Evolutionary conservation across 2,888 invertebrate species (phyloP), one percentile per base, ranked within the genome.

Genomic region (Tanytarsus gracilentus): DNA sequence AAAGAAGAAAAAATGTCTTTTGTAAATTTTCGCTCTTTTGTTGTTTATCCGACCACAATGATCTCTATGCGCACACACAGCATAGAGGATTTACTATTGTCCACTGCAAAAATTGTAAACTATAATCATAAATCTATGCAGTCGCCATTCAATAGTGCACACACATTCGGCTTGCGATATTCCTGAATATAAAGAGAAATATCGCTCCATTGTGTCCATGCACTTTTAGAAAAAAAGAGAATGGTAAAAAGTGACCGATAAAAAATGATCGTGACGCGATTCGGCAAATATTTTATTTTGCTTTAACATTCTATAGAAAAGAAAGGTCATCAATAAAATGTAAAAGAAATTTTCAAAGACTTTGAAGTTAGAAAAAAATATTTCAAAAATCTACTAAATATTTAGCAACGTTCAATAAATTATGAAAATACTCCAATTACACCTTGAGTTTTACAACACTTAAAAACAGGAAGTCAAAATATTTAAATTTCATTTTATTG

Each of bases 1-100:
- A 40, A 40, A 40, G 6, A 40, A 23, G 25, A 50, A 50, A 50
- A 50, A 50, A n/a, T 50, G 25, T 25, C 27, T 25, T 50, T 50
- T 26, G 26, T n/a, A 21, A 33, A 33, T 49, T 7, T 18, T 14
- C n/a, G 25, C 21, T 50, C 40, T 50, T 26, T 52, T 52, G 52
- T 30, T 33, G 52, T 30, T 52, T 21, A 52, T 52, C 52, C 52
- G 52, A 52, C 52, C 52, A 52, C 52, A 52, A 52, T 26, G n/a
- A n/a, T n/a, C n/a, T 52, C 52, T 33, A 33, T 11, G 6, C 33
- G 2, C n/a, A 33, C 9, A 52, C 26, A 52, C 30, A 50, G 16
- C n/a, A 48, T 40, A 11, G 29, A 29, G 21, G 27, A 52, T 51
- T 52, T 33, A 33, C 52, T 52, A 27, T 52, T 52, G 52, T 52